A percentile compares a stretch with the other conserved stretches of the same genome.
Conservation (phyloP, 2,113 vertebrate species). For the Neodon shergylaensis region DNA sequence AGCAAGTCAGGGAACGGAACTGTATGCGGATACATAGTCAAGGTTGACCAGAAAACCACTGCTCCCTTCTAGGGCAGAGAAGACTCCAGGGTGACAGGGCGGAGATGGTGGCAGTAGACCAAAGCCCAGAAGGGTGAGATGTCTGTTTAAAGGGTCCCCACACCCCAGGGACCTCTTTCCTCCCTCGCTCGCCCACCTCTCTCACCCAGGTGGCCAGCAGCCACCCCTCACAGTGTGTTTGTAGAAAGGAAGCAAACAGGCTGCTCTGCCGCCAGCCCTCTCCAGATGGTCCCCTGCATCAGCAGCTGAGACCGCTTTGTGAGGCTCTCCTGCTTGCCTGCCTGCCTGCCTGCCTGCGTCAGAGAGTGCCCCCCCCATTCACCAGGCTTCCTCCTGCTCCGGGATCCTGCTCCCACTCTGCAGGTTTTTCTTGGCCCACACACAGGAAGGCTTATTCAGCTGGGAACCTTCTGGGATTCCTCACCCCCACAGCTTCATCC, state of each 20-base stretch:
- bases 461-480: conserved; percentile 13
- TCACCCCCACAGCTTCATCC: not conserved
- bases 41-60: not conserved
- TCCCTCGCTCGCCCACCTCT: not conserved
- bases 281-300: conserved; percentile 81
- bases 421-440: not conserved
- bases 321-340: too few species aligned
- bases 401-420: not conserved
- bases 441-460: conserved; percentile 56
- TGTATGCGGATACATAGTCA: not conserved
- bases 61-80: not conserved
- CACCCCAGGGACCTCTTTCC: too few species aligned
- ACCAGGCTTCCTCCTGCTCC: not conserved
- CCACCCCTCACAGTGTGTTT: conserved; percentile 75
- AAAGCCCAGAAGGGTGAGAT: not conserved
- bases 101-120: not conserved
- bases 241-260: conserved; percentile 68
- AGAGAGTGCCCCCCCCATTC: not conserved
- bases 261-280: conserved; percentile 37
- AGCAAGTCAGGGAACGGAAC: not conserved
- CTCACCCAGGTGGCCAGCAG: conserved; percentile 53
- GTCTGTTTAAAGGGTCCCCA: not conserved
- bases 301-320: conserved; percentile 40
- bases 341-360: not conserved
- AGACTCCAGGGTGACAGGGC: not conserved